Evolutionary conservation across 2,113 vertebrate species (phyloP).

Genomic region (Myotis davidii): DNA sequence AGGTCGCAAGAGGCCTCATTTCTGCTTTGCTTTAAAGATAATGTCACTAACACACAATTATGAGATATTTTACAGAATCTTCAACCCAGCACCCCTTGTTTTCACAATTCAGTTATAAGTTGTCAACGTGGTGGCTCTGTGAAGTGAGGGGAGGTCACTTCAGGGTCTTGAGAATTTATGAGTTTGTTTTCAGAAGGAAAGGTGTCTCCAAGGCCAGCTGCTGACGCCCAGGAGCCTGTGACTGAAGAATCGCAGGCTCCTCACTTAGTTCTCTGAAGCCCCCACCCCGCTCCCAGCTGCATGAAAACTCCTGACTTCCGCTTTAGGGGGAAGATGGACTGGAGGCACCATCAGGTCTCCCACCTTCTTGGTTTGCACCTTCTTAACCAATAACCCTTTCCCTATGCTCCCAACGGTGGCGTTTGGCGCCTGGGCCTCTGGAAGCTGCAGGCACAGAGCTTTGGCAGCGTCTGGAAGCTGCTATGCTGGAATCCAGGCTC

Average conservation of each 20-base stretch:
- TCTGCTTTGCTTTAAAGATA: not conserved
- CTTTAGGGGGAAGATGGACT: not conserved
- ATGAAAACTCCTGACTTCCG: not conserved
- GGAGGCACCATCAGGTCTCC: not conserved
- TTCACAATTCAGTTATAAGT: not conserved
- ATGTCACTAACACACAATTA: not conserved
- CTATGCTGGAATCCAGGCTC: not conserved
- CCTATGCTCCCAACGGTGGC: not conserved
- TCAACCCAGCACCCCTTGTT: not conserved
- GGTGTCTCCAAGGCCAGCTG: not conserved
- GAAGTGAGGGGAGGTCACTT: not conserved
- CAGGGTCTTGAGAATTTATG: not conserved
- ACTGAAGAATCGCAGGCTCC: not conserved
- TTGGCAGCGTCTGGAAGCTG: not conserved
- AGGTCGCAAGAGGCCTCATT: not conserved
- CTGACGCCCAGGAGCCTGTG: not conserved
- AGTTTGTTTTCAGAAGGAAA: not conserved
- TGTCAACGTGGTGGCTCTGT: not conserved
- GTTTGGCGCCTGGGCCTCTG: not conserved
- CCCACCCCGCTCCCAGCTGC: not conserved
- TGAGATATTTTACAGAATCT: not conserved
- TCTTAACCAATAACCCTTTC: not conserved
- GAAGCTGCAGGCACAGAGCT: not conserved
- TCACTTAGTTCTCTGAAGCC: not conserved
- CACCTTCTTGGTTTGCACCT: not conserved